phyloP scores from a whole-genome alignment of 2,113 vertebrate species.

The Saccopteryx leptura region DNA sequence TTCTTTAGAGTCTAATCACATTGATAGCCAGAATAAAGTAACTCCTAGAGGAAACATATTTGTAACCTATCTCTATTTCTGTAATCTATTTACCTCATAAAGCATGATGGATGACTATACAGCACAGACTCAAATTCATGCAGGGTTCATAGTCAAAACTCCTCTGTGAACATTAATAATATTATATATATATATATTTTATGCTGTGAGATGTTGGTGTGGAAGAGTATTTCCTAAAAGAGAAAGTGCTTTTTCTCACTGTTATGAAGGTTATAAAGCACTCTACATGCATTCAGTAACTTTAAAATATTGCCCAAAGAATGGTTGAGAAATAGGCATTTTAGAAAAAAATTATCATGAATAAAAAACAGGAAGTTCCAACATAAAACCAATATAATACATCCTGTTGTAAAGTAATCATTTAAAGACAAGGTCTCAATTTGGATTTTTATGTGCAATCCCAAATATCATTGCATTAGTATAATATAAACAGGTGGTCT shows the following conservation, averaged over 20 bases:
- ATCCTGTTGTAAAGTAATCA: background rate
- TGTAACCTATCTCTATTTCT: slow-evolving; percentile 71
- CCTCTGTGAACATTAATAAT: slow-evolving; percentile 51
- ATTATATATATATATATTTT: slow-evolving; percentile 3
- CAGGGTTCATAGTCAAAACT: slow-evolving; percentile 48
- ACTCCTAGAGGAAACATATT: slow-evolving; percentile 70
- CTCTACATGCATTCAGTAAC: slow-evolving; percentile 65
- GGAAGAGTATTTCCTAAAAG: slow-evolving; percentile 67
- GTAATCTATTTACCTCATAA: slow-evolving; percentile 79
- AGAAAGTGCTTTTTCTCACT: slow-evolving; percentile 69
- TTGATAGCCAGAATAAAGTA: slow-evolving; percentile 53
- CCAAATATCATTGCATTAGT: background rate
- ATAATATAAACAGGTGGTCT: background rate
- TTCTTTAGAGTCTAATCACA: slow-evolving; percentile 69
- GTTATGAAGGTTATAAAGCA: slow-evolving; percentile 77
- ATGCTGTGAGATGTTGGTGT: slow-evolving; percentile 41
- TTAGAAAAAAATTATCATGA: slow-evolving; percentile 50
- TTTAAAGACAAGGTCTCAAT: background rate
- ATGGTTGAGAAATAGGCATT: slow-evolving; percentile 69
- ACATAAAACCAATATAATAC: slow-evolving; percentile 59
- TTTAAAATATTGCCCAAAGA: slow-evolving; percentile 68
- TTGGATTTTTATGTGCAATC: slow-evolving; percentile 61
- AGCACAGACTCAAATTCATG: slow-evolving; percentile 37
- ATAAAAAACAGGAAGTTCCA: slow-evolving; percentile 56
- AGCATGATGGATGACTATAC: slow-evolving; percentile 65